Evolutionary conservation across 2,888 invertebrate species (phyloP), one percentile per base, ranked within the genome.

Genomic region (Synergus itoensis): DNA sequence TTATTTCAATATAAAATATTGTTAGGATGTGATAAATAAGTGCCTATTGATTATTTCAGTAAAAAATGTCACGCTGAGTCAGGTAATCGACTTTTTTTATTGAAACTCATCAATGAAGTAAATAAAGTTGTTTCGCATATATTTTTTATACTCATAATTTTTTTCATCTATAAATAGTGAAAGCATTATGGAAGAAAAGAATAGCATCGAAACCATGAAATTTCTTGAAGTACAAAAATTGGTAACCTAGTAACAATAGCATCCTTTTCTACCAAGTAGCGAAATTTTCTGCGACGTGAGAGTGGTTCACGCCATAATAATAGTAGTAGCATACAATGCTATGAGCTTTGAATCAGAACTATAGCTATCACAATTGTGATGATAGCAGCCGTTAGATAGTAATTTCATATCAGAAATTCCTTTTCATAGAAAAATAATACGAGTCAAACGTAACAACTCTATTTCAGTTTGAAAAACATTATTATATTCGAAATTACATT

Each of bases 351-450:
- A n/a, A 53, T 53, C 36, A 53, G 28, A 73, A 73, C 16, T 28
- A 73, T 12, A 53, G 41, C 43, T 21, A 16, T 53, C 45, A 53
- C 73, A 73, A 73, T 73, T 53, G 16, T 48, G 36, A 48, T 48
- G n/a, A 73, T 73, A 28, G 28, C 28, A 53, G 16, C 36, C n/a
- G 36, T 36, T 73, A 73, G 53, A 73, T 53, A 53, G 73, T 73
- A 73, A 73, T 53, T 53, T 53, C 73, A 53, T 16, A 4, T n/a
- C 36, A 8, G 28, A 73, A n/a, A 36, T 73, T 73, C 14, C 40
- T 18, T 53, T 73, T 16, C 36, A 36, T 53, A 36, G 48, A 36
- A 69, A 73, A n/a, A 73, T 28, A 8, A 11, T 28, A 45, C 11
- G 9, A 36, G 36, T 53, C 53, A 53, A 48, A 73, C 4, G n/a